A percentile compares a stretch with the other conserved stretches of the same genome.
Conservation (phyloP, 2,888 invertebrate genomes). For the Acrobasis consociella region DNA sequence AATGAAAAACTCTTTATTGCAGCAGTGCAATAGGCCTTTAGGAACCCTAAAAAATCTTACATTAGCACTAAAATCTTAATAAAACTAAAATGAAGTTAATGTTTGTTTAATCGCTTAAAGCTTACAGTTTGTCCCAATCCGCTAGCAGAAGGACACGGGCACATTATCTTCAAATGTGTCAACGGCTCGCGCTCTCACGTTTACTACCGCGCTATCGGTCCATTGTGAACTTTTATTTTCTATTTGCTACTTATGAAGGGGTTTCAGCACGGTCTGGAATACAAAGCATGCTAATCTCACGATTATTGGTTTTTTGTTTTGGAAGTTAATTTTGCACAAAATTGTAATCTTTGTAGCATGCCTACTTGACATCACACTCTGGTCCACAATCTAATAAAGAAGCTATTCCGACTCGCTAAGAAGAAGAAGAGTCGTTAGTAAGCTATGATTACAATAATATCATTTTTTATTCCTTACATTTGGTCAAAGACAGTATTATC, state of each 20-base stretch:
- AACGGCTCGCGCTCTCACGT: slow-evolving; percentile 73
- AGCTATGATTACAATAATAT: too few species aligned
- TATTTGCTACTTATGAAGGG: slow-evolving; percentile 49
- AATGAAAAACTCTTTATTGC: too few species aligned
- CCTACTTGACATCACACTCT: too few species aligned
- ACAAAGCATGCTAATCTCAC: slow-evolving; percentile 15
- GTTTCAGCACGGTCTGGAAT: slow-evolving; percentile 25
- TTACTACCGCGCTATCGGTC: slow-evolving; percentile 60
- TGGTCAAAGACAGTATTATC: too few species aligned
- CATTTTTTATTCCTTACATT: too few species aligned
- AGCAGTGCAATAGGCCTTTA: too few species aligned
- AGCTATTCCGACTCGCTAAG: too few species aligned
- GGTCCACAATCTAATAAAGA: too few species aligned
- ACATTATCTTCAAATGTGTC: slow-evolving; percentile 82
- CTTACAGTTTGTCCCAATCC: slow-evolving; percentile 39
- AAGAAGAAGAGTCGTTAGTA: too few species aligned
- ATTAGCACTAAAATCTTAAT: too few species aligned
- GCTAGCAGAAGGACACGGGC: slow-evolving; percentile 64
- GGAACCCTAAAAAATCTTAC: too few species aligned
- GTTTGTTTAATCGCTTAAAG: slow-evolving; percentile 15
- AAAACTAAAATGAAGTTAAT: neutral
- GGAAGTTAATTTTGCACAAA: neutral
- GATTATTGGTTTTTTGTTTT: slow-evolving; percentile 11
- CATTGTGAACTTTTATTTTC: slow-evolving; percentile 59
- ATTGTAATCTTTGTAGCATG: too few species aligned